phyloP scores from a whole-genome alignment of 2,888 invertebrate species.

The Mimumesa dahlbomi region DNA sequence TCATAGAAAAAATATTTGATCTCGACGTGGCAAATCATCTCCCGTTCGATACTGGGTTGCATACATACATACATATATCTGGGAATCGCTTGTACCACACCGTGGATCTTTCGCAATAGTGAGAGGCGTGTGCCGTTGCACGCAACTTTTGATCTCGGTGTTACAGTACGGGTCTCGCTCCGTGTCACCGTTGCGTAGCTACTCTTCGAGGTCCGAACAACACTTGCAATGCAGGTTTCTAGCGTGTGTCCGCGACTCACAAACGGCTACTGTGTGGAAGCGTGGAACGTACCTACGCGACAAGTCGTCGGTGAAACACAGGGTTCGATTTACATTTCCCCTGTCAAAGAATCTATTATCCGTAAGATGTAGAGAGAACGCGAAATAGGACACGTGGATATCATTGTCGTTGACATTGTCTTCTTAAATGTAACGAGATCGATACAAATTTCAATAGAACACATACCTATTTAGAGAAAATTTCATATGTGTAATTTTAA shows the following conservation, averaged over 20 bases:
- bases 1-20: constrained; percentile 4
- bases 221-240: constrained; percentile 4
- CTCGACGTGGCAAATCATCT: constrained; percentile 31
- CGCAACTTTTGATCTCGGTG: constrained; percentile 60
- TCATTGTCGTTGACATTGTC: no score
- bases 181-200: constrained; percentile 47
- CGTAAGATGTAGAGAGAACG: no score
- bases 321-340: no score
- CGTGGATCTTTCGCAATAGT: constrained; percentile 66
- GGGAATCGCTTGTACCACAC: constrained; percentile 42
- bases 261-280: not conserved
- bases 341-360: no score
- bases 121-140: constrained; percentile 70
- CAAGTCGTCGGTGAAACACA: not conserved
- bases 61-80: constrained; percentile 31
- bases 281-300: not conserved
- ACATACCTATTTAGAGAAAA: no score
- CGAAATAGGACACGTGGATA: no score
- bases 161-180: constrained; percentile 19
- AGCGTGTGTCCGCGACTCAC: not conserved
- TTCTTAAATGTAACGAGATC: no score
- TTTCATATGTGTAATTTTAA: no score
- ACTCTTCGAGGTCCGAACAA: constrained; percentile 25
- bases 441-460: no score
- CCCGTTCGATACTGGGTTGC: constrained; percentile 48